A percentile compares a stretch with the other conserved stretches of the same genome.
phyloP scores from a whole-genome alignment of 2,888 invertebrate genomes.

The Pollenia griseotomentosa region DNA sequence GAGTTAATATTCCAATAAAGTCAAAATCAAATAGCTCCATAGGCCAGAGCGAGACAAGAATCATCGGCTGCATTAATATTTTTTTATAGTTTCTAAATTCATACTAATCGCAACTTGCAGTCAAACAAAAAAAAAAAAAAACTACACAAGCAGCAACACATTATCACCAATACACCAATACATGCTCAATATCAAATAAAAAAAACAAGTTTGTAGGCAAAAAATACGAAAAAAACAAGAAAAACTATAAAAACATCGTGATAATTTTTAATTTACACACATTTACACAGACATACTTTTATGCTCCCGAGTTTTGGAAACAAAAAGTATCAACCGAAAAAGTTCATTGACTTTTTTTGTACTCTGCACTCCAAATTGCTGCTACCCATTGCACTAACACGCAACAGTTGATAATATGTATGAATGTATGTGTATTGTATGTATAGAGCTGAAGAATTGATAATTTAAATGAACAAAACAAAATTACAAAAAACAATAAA shows the following conservation, averaged over 20 bases:
- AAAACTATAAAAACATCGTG: constrained; percentile 43
- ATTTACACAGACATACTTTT: constrained; percentile 3
- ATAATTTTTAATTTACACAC: constrained; percentile 56
- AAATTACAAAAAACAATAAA: constrained; percentile 34
- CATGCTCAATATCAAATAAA: constrained; percentile 1
- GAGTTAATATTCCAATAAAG: constrained; percentile 6
- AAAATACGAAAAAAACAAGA: constrained; percentile 53
- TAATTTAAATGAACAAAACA: constrained; percentile 51
- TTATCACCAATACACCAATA: constrained; percentile 44
- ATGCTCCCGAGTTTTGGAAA: neutral
- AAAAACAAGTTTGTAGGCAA: constrained; percentile 71
- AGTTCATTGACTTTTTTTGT: constrained; percentile 70
- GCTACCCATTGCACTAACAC: constrained; percentile 61
- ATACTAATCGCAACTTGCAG: constrained; percentile 74
- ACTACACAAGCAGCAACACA: constrained; percentile 31
- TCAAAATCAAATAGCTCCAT: constrained; percentile 8
- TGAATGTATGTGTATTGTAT: neutral
- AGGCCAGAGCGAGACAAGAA: constrained; percentile 38
- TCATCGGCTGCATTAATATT: constrained; percentile 51
- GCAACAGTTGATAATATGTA: constrained; percentile 68
- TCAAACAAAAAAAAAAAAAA: constrained; percentile 39
- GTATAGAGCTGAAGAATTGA: constrained; percentile 24
- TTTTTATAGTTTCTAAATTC: constrained; percentile 70
- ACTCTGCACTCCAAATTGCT: constrained; percentile 54
- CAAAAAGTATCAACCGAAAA: constrained; percentile 71